Evolutionary conservation across 2,113 vertebrate species (phyloP), one percentile per base, ranked within the genome.

Genomic region (Lates calcarifer): DNA sequence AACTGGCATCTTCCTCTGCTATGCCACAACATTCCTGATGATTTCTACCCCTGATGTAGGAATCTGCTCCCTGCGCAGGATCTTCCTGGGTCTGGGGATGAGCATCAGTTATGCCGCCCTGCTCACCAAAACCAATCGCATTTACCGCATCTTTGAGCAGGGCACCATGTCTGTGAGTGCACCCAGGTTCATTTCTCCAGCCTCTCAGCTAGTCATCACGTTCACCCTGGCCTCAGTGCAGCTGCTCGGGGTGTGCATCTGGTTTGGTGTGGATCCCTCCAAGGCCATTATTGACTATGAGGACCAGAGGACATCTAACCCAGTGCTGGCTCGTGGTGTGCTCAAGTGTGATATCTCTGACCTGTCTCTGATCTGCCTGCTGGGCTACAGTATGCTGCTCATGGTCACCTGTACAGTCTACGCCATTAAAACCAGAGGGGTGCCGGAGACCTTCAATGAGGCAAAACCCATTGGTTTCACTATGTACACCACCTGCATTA

Each of bases 391-490:
- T 94, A 99, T 99, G 97, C 95, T 99, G 78, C 97, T 99, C 84
- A 99, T 99, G 98, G 98, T 99, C 92, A 99, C 98, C n/a, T 99
- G 98, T 90, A 99, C 98, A 17, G 97, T 99, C 75, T 95, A 95
- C 18, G 95, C 95, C 82, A 95, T 95, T 76, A 95, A 99, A 95
- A 98, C 98, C n/a, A 96, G 98, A 0, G 96, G 98, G 17, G 98
- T 99, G 77, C 98, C 98, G 0, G 98, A 99, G 95, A 99, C 98
- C 91, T 99, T 99, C 96, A 99, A 99, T 0, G 98, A 99, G 95
- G 98, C 98, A 92, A 99, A 99, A 92, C 98, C 98, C 89, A 99
- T 99, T 6, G 98, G 98, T 89, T 98, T 95, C 57, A 95, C 95
- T 74, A 95, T 95, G 95, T 95, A 95, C 85, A 95, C 95, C 87